Conservation (phyloP, 2,888 invertebrate species). For the Archips xylosteana region DNA sequence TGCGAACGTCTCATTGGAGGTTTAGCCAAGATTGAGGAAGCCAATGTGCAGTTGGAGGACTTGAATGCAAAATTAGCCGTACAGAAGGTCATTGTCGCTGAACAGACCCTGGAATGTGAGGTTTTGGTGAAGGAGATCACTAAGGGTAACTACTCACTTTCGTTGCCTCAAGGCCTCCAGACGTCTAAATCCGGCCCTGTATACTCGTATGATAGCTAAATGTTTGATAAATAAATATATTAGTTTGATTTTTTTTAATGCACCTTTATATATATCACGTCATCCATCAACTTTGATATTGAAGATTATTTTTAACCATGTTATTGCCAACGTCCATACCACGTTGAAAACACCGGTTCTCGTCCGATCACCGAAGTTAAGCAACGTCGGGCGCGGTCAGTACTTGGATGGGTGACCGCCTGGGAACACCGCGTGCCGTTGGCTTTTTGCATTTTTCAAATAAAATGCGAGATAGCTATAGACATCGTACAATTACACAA, state of each 20-base stretch:
- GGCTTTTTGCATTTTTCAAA: conserved; percentile 37
- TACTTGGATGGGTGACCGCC: conserved; percentile 52
- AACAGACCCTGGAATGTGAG: conserved; percentile 94
- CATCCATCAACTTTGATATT: conserved; percentile 1
- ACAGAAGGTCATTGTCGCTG: conserved; percentile 93
- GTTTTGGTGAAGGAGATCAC: conserved; percentile 91
- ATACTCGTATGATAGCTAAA: too few relatives aligned
- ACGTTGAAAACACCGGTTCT: conserved; percentile 50
- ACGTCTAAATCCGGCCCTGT: too few relatives aligned
- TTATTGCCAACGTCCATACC: conserved; percentile 48
- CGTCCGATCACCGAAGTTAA: conserved; percentile 52
- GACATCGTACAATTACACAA: too few relatives aligned
- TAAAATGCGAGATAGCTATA: background rate
- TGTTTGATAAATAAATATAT: too few relatives aligned
- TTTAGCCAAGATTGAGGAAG: conserved; percentile 94
- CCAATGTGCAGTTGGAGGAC: conserved; percentile 92
- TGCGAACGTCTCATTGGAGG: conserved; percentile 90
- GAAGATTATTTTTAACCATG: background rate
- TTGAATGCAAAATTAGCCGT: conserved; percentile 92
- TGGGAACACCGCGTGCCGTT: conserved; percentile 49
- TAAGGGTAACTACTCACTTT: conserved; percentile 66
- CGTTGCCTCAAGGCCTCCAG: too few relatives aligned
- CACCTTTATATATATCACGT: too few relatives aligned
- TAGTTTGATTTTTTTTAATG: too few relatives aligned
- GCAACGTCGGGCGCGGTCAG: conserved; percentile 50